Conservation (phyloP, 2,888 invertebrate species). For the Dynastes grantii region DNA sequence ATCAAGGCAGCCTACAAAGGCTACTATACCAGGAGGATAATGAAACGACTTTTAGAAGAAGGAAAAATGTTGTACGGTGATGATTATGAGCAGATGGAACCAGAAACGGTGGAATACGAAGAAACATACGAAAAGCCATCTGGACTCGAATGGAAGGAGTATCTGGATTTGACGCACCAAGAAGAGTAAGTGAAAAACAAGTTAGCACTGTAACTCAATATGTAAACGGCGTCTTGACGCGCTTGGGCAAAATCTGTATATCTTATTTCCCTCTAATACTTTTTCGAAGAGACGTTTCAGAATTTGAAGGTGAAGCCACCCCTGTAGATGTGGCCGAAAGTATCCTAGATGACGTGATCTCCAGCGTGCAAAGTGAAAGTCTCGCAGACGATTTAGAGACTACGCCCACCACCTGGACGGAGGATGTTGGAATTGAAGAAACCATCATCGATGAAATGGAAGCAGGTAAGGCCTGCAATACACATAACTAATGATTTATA, state of each 20-base stretch:
- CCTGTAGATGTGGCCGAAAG: conserved; percentile 6
- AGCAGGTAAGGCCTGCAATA: not conserved
- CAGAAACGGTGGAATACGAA: conserved; percentile 33
- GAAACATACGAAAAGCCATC: conserved; percentile 4
- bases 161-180: not conserved
- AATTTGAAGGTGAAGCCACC: not conserved
- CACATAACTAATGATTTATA: not conserved
- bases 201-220: too few species aligned
- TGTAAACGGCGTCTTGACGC: too few species aligned
- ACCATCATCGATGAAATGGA: not conserved
- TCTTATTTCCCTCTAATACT: too few species aligned
- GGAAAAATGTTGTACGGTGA: conserved; percentile 48
- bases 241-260: too few species aligned
- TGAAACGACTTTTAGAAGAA: conserved; percentile 60
- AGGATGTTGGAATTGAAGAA: too few species aligned
- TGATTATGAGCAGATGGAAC: conserved; percentile 19
- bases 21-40: conserved; percentile 66
- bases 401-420: not conserved
- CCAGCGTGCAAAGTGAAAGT: not conserved
- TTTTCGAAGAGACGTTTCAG: not conserved
- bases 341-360: conserved; percentile 1
- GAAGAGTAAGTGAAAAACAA: not conserved
- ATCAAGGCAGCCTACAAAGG: conserved; percentile 70
- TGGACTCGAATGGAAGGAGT: conserved; percentile 2
- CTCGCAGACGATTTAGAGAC: not conserved